Evolutionary conservation across 2,113 vertebrate species (phyloP).

Genomic region (Benthochromis sp.): DNA sequence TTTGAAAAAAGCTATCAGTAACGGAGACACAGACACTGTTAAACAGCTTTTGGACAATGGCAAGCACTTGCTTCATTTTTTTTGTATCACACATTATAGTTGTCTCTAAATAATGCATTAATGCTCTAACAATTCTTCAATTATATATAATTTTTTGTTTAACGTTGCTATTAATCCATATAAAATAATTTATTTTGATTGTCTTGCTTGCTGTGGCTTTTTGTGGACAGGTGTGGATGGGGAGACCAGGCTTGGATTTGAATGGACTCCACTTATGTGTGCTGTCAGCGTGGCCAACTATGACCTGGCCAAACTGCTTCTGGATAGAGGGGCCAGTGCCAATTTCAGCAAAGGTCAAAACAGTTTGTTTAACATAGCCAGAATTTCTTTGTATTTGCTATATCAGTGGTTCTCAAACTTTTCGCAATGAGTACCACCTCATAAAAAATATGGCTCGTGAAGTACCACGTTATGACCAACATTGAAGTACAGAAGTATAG

Average conservation of each 20-base stretch:
- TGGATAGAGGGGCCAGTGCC: slow-evolving; percentile 86
- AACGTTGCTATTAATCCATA: not conserved
- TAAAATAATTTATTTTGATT: not conserved
- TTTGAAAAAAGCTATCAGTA: slow-evolving; percentile 79
- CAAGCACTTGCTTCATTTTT: not conserved
- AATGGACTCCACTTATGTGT: slow-evolving; percentile 91
- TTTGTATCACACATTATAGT: not conserved
- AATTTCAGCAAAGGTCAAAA: slow-evolving; percentile 85
- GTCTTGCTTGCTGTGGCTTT: not conserved
- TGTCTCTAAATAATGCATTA: not conserved
- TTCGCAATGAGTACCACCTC: not conserved
- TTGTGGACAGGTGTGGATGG: slow-evolving; percentile 75
- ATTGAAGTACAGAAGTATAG: not conserved
- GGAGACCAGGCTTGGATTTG: slow-evolving; percentile 79
- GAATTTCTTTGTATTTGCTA: not conserved
- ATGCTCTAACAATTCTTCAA: not conserved
- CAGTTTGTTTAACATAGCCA: not conserved
- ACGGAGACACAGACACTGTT: slow-evolving; percentile 71
- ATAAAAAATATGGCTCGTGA: not conserved
- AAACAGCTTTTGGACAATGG: slow-evolving; percentile 77
- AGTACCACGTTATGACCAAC: not conserved
- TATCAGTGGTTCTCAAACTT: not conserved
- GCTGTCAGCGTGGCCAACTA: slow-evolving; percentile 78
- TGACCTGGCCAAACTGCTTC: slow-evolving; percentile 76
- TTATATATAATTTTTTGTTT: not conserved